Evolutionary conservation across 2,888 invertebrate genomes (phyloP).

Genomic region (Linhomoeus sp.): DNA sequence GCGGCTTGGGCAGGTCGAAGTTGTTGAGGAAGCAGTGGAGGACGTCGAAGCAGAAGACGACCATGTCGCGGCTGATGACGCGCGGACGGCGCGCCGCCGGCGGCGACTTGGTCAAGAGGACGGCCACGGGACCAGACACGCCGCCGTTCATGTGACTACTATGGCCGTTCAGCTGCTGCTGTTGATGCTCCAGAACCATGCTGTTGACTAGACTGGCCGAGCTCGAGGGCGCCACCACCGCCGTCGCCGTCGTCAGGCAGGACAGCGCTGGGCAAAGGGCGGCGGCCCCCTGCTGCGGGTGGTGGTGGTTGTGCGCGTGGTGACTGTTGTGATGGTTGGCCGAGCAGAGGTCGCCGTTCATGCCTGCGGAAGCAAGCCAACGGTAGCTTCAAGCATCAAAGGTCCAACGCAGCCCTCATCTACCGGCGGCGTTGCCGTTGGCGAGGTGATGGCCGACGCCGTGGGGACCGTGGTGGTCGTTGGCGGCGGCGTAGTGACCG

Average conservation of each 20-base stretch:
- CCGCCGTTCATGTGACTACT: too few relatives aligned
- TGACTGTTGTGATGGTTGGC: constrained; percentile 75
- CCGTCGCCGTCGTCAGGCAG: constrained; percentile 10
- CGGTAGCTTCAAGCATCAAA: too few relatives aligned
- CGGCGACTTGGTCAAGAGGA: neutral
- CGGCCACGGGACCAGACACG: neutral
- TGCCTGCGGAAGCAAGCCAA: constrained; percentile 23
- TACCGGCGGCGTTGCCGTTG: too few relatives aligned
- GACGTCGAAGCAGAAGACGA: constrained; percentile 96
- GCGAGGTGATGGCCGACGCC: too few relatives aligned
- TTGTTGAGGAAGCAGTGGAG: constrained; percentile 80
- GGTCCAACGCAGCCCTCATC: too few relatives aligned
- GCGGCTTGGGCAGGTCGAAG: constrained; percentile 70
- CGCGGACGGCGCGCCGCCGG: neutral
- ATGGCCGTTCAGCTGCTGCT: too few relatives aligned
- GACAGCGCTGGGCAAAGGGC: neutral
- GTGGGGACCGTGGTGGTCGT: too few relatives aligned
- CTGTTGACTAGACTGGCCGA: constrained; percentile 7
- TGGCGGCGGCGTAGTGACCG: too few relatives aligned
- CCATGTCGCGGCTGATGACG: constrained; percentile 83
- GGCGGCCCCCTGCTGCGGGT: constrained; percentile 24
- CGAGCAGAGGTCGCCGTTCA: constrained; percentile 78
- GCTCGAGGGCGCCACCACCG: constrained; percentile 30
- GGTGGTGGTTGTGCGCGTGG: too few relatives aligned
- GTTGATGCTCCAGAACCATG: too few relatives aligned